A percentile compares a stretch with the other conserved stretches of the same genome.
phyloP scores from a whole-genome alignment of 2,113 vertebrate genomes.

The Leptodactylus fuscus region DNA sequence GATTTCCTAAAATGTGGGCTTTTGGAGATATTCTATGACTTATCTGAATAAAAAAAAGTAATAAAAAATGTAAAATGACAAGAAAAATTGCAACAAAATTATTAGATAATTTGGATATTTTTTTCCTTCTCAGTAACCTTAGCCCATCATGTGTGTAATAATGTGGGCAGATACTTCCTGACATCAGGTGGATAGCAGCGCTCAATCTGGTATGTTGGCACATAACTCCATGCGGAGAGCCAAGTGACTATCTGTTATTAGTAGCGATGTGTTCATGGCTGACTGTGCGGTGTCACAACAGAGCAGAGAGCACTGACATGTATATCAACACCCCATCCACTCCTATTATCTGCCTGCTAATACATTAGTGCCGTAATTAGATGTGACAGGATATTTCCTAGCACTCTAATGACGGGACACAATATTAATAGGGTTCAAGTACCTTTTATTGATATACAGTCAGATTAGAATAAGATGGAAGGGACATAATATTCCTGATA shows the following conservation, averaged over 20 bases:
- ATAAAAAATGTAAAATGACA: not conserved
- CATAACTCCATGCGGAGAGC: slow-evolving; percentile 50
- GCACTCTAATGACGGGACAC: slow-evolving; percentile 11
- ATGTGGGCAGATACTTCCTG: slow-evolving; percentile 55
- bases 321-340: slow-evolving; percentile 63
- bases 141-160: not conserved
- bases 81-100: not conserved
- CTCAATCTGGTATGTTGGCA: slow-evolving; percentile 63
- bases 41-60: no score
- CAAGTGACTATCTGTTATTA: slow-evolving; percentile 62
- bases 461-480: not conserved
- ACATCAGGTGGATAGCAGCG: slow-evolving; percentile 61
- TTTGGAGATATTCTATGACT: no score
- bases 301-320: slow-evolving; percentile 61
- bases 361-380: slow-evolving; percentile 63
- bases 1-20: no score
- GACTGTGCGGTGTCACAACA: slow-evolving; percentile 62
- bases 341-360: slow-evolving; percentile 65
- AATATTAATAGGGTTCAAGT: slow-evolving; percentile 21
- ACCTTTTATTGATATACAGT: not conserved
- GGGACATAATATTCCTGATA: no score
- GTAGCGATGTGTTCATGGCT: slow-evolving; percentile 64
- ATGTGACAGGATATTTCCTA: slow-evolving; percentile 64
- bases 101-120: not conserved
- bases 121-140: not conserved